phyloP scores from a whole-genome alignment of 1,140 invertebrate species.

The Danaus melanippus region DNA sequence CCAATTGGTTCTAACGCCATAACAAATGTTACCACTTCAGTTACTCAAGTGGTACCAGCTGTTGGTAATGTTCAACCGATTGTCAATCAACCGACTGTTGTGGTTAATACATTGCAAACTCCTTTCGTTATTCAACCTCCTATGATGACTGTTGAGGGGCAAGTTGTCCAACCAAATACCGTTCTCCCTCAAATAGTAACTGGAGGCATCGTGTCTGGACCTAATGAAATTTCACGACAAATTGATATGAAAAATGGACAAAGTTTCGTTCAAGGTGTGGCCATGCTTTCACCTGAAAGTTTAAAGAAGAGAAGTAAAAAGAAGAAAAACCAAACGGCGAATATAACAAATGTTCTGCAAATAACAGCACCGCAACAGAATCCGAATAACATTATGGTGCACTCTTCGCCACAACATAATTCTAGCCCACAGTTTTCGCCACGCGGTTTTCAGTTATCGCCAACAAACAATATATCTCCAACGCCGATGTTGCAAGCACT shows the following conservation, averaged over 20 bases:
- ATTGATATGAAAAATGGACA: slow-evolving; percentile 65
- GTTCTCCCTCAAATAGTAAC: slow-evolving; percentile 79
- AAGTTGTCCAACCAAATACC: slow-evolving; percentile 78
- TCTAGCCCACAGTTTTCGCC: slow-evolving; percentile 75
- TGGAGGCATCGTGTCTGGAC: slow-evolving; percentile 76
- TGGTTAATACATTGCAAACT: slow-evolving; percentile 86
- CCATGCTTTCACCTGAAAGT: slow-evolving; percentile 79
- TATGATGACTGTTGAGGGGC: slow-evolving; percentile 79
- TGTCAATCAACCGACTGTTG: slow-evolving; percentile 80
- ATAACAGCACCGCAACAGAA: slow-evolving; percentile 76
- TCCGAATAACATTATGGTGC: slow-evolving; percentile 60
- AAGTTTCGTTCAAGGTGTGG: slow-evolving; percentile 70
- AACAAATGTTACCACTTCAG: slow-evolving; percentile 80
- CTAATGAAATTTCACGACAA: slow-evolving; percentile 54
- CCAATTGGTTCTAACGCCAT: slow-evolving; percentile 78
- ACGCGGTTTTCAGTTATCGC: slow-evolving; percentile 76
- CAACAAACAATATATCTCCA: slow-evolving; percentile 74
- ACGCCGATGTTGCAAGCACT: slow-evolving; percentile 81
- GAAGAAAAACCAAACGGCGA: slow-evolving; percentile 79
- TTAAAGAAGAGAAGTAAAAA: slow-evolving; percentile 82
- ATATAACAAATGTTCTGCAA: slow-evolving; percentile 83
- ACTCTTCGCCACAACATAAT: slow-evolving; percentile 69
- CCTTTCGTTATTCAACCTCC: slow-evolving; percentile 86
- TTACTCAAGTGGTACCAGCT: slow-evolving; percentile 76
- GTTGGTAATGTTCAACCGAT: slow-evolving; percentile 55